Evolutionary conservation across 37 sponge, comb jelly and placozoan species (phyloP).

Genomic region (Trichoplax adhaerens): DNA sequence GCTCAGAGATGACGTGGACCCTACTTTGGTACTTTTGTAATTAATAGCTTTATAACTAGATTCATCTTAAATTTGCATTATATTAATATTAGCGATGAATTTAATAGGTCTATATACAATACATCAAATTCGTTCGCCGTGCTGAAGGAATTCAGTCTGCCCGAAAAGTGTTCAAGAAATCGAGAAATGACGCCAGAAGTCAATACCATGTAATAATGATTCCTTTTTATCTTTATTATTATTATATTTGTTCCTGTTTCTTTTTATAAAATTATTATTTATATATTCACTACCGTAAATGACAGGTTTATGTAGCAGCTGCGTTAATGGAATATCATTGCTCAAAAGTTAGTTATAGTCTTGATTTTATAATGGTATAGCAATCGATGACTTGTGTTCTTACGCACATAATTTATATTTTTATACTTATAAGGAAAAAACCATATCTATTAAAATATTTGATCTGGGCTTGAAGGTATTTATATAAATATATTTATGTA

Average conservation of each 20-base stretch:
- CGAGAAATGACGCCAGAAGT: slow-evolving; percentile 62
- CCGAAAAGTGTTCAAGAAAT: slow-evolving; percentile 63
- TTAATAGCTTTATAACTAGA: background rate
- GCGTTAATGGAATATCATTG: slow-evolving; percentile 92
- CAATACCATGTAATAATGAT: slow-evolving; percentile 42
- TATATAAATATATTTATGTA: background rate
- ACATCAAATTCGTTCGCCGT: slow-evolving; percentile 75
- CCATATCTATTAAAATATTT: slow-evolving; percentile 83
- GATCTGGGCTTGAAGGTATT: slow-evolving; percentile 82
- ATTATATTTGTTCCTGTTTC: background rate
- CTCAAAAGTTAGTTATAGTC: slow-evolving; percentile 39
- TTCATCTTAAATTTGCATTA: background rate
- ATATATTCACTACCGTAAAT: background rate
- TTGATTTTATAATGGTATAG: slow-evolving; percentile 2
- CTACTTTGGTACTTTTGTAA: slow-evolving; percentile 27
- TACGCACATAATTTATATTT: background rate
- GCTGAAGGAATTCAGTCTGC: slow-evolving; percentile 71
- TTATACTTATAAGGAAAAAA: slow-evolving; percentile 22
- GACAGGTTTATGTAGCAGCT: slow-evolving; percentile 77
- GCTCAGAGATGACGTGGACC: slow-evolving; percentile 23
- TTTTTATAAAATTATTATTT: background rate
- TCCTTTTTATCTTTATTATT: slow-evolving; percentile 1
- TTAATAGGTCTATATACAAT: slow-evolving; percentile 71
- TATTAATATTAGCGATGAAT: background rate
- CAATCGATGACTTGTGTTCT: slow-evolving; percentile 8